Evolutionary conservation across 2,888 invertebrate genomes (phyloP).

Genomic region (Oscheius sp.): DNA sequence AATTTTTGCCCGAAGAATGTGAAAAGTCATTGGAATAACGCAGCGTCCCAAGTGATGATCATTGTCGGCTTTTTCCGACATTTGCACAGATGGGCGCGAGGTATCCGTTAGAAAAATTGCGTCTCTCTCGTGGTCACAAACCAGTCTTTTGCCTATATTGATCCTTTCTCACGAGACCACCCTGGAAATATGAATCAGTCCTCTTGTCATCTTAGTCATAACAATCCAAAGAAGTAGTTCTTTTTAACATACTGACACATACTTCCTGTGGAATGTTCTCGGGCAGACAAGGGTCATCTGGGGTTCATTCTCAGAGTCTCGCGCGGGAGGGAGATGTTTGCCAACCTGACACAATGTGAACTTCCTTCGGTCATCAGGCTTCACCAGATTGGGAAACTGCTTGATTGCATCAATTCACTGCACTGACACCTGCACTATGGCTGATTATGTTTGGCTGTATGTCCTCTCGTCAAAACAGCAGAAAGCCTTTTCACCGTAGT

Average conservation of each 20-base stretch:
- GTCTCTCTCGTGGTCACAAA: constrained; percentile 23
- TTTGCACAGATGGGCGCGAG: constrained; percentile 36
- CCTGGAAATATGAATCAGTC: constrained; percentile 19
- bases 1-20: background rate
- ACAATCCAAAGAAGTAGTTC: too few species aligned
- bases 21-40: constrained; percentile 5
- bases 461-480: background rate
- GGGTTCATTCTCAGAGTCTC: background rate
- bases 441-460: too few species aligned
- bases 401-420: constrained; percentile 6
- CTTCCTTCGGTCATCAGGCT: background rate
- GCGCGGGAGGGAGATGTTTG: background rate
- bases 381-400: constrained; percentile 10
- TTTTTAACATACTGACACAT: background rate
- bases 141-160: constrained; percentile 31
- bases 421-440: background rate
- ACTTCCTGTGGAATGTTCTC: too few species aligned
- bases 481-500: background rate
- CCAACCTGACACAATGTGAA: background rate
- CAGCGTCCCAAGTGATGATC: constrained; percentile 11
- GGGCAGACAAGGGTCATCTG: background rate
- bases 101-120: constrained; percentile 26
- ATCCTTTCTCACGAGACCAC: constrained; percentile 13
- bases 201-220: constrained; percentile 19
- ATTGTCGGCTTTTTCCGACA: constrained; percentile 23